These are phyloP conservation scores for Hyles lineata DNA, from an alignment of 2,888 invertebrate genomes.

Conservation along the genomic window DNA sequence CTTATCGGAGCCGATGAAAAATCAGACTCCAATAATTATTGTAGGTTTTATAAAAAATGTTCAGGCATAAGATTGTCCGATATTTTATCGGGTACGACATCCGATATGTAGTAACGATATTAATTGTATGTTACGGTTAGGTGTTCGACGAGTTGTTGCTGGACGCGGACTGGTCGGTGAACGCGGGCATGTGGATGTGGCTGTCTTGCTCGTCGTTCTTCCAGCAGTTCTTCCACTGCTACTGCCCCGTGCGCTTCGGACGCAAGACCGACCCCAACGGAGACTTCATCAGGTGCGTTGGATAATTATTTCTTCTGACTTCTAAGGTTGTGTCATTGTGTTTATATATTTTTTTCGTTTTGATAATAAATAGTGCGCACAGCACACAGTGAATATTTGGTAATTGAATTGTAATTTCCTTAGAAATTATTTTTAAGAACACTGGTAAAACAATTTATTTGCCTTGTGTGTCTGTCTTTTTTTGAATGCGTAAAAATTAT, in stretches of 20 bases:
- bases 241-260: constrained; percentile 93
- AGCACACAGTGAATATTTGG: too few species aligned
- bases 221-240: constrained; percentile 94
- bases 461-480: too few species aligned
- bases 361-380: too few species aligned
- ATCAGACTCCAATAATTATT: too few species aligned
- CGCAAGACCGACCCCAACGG: constrained; percentile 94
- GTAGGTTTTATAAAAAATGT: too few species aligned
- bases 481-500: too few species aligned
- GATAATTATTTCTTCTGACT: background rate
- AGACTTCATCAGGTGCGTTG: constrained; percentile 89
- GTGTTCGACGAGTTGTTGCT: constrained; percentile 93
- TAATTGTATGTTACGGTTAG: constrained; percentile 65
- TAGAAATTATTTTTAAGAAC: too few species aligned
- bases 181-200: constrained; percentile 97
- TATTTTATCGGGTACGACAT: too few species aligned
- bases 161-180: constrained; percentile 95
- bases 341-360: too few species aligned
- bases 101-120: background rate
- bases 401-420: background rate
- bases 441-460: too few species aligned
- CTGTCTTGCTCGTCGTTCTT: constrained; percentile 94
- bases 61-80: too few species aligned
- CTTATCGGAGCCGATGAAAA: too few species aligned
- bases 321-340: background rate